These are phyloP conservation scores for Entosphenus tridentatus DNA, from an alignment of 2,113 vertebrate genomes.

Conservation along the genomic window DNA sequence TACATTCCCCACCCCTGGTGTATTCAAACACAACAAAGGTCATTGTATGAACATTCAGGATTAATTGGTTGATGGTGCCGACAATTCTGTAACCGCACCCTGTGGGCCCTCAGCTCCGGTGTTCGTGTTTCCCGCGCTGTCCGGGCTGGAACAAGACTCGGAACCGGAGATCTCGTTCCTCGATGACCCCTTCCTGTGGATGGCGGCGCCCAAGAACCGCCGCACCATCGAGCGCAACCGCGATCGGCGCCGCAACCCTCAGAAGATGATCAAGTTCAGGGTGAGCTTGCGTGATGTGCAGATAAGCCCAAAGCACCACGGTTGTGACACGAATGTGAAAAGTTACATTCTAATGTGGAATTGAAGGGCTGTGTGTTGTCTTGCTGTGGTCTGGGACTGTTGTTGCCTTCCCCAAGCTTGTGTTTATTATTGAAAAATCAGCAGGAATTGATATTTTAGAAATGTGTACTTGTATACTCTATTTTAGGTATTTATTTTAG, in stretches of 20 bases:
- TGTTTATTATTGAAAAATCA: too few species aligned
- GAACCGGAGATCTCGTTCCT: constrained; percentile 12
- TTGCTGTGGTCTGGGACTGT: background rate
- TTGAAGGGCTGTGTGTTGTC: background rate
- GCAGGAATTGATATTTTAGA: too few species aligned
- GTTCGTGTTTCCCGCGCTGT: too few species aligned
- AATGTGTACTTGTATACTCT: too few species aligned
- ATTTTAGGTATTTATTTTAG: too few species aligned
- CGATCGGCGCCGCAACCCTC: constrained; percentile 39
- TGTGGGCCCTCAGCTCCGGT: too few species aligned
- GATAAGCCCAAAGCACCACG: background rate
- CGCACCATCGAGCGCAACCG: constrained; percentile 71
- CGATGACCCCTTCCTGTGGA: constrained; percentile 45
- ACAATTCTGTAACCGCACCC: too few species aligned
- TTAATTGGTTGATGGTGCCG: too few species aligned
- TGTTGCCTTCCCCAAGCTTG: background rate
- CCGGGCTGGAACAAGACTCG: too few species aligned
- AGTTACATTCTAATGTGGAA: background rate
- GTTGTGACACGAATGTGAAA: background rate
- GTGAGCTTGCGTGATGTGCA: constrained; percentile 19
- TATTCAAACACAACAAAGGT: too few species aligned
- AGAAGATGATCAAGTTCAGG: constrained; percentile 46
- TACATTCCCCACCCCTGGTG: too few species aligned
- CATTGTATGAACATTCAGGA: too few species aligned
- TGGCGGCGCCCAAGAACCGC: constrained; percentile 74